Evolutionary conservation across 2,797 vertebrate species (phyloP), one percentile per base, ranked within the genome.

Genomic region (Centropyge bicolor): DNA sequence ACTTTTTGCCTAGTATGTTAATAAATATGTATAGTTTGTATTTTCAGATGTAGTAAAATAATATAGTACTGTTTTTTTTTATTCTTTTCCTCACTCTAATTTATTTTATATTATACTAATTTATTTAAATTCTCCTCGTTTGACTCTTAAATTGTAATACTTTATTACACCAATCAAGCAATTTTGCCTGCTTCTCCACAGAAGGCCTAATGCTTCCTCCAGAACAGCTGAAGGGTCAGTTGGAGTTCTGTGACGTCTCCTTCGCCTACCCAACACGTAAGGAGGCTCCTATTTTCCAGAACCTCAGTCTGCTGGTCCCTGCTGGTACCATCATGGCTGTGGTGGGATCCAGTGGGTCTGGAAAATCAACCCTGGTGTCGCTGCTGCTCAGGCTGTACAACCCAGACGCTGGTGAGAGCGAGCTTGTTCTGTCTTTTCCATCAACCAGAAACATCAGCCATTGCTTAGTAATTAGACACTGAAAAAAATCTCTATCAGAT

Each of bases 361-460:
- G 98, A 61, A 99, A 99, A 86, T 99, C 98, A 0, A 97, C 97
- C 0, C 92, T 99, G 70, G 95, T 99, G 40, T 98, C 98, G 0
- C 94, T 99, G 74, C 93, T 99, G 24, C 94, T 99, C 70, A 92
- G 98, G 13, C 80, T 99, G 17, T 99, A 99, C 0, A 96, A 99
- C 85, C 91, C 97, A 1, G 60, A 92, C 20, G 12, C 72, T 56
- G 90, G 89, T 93, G 78, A 93, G 88, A 66, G 7, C 10, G 0
- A 20, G 8, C 11, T 71, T 6, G 3, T 69, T 75, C 3, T 40
- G 22, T 60, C 24, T 6, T 12, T n/a, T 45, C 10, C 8, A 5
- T 38, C 3, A 24, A 13, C 5, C 35, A 12, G 7, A 49, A 19
- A 24, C 52, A 45, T 48, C 14, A 38, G 9, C 35, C 16, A 1